Base-by-base conservation (phyloP, 2,888 invertebrate species). In the Aromia moschata region DNA sequence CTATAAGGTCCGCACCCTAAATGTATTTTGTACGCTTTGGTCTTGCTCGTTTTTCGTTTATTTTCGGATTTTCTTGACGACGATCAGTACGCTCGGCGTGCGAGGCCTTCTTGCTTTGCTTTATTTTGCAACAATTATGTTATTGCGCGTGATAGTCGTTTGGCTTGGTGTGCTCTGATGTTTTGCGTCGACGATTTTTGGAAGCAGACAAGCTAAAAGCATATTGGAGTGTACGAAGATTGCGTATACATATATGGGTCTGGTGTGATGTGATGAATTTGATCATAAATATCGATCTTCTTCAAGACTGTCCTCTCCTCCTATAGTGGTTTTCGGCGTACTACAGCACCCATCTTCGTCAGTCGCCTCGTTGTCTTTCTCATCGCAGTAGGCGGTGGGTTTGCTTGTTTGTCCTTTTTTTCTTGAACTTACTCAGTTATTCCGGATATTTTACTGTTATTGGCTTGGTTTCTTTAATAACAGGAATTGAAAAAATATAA, bases 1-100 rank as follows among this genome's bases (percentile, higher is more conserved):
- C 41, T 18, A 45, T 18, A 58, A 67, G 64, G 67, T 65, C 62
- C 64, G 67, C 67, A 65, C 67, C 67, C 64, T 61, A 33, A 58
- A n/a, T 67, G 62, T 55, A 18, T 10, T 17, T 31, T 64, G 12
- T 60, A 20, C 20, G 20, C 33, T 20, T 37, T 10, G 18, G 10
- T 43, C 25, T 36, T 47, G 33, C 33, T 47, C 15, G 31, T 45
- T 45, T 45, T 9, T 25, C 33, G 38, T 10, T 38, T 25, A n/a
- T n/a, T n/a, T n/a, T n/a, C n/a, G n/a, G n/a, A n/a, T n/a, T n/a
- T n/a, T n/a, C n/a, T n/a, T n/a, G n/a, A n/a, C n/a, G n/a, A n/a
- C n/a, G n/a, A n/a, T n/a, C n/a, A n/a, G n/a, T n/a, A n/a, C n/a
- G n/a, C n/a, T n/a, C n/a, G n/a, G 7, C 7, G 7, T 7, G 25